Evolutionary conservation across 1,140 invertebrate genomes (phyloP), one percentile per base, ranked within the genome.

Genomic region (Lucilia sericata): DNA sequence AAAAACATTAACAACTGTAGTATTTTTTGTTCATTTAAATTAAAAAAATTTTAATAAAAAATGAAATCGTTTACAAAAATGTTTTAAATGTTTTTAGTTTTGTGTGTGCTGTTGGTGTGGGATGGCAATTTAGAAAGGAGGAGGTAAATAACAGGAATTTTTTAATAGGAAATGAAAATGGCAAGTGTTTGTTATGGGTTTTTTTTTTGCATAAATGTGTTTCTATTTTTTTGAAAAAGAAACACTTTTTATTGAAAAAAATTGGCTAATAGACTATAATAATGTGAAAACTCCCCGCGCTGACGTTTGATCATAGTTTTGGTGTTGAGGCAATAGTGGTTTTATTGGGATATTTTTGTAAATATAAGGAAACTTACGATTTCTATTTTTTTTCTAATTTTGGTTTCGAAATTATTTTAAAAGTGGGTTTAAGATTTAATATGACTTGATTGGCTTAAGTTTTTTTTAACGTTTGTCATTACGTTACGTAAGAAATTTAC

Each of bases 1-100:
- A 19, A 80, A 51, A 49, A 49, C 9, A 80, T 49, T 49, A 80
- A 80, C 19, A 80, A 80, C 34, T 78, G 30, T 36, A n/a, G 25
- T 78, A n/a, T n/a, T n/a, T n/a, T 78, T 36, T 78, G 49, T 42
- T 42, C 10, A 8, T 7, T 42, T 42, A 7, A 42, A 42, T 12
- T 30, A 30, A 30, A 30, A 30, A 30, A 30, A 30, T 2, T 30
- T 2, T 30, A 30, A 30, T 30, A 30, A 30, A 30, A 30, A 30
- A 30, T 30, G 25, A 12, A 49, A 42, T 21, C n/a, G 65, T 70
- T n/a, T 60, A 42, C 42, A 42, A 42, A 42, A 42, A 42, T 42
- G 2, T 42, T 42, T 2, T 42, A 42, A 42, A 42, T 42, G 42
- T 42, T 60, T 17, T 60, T 8, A 25, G 8, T 70, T 70, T 70